Conservation (phyloP, 1,140 invertebrate species). For the Ylistrum balloti region DNA sequence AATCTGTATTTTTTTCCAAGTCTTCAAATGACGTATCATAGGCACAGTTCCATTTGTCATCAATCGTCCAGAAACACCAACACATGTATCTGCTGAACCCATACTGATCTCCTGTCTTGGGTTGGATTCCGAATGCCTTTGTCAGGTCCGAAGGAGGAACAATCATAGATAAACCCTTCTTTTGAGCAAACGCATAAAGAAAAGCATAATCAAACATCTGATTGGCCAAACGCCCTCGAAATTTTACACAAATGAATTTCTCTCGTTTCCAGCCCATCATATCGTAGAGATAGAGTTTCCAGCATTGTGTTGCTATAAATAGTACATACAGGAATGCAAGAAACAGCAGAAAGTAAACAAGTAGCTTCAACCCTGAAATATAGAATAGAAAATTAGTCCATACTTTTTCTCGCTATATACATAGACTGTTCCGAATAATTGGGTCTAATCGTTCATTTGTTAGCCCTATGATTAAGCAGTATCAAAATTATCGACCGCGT, state of each 20-base stretch:
- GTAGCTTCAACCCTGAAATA: neutral
- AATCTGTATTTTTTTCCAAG: constrained; percentile 6
- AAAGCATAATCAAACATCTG: constrained; percentile 61
- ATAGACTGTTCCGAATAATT: too few species aligned
- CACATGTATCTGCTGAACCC: constrained; percentile 2
- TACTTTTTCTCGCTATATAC: too few species aligned
- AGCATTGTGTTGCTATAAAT: neutral
- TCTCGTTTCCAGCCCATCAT: neutral
- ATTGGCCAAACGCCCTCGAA: constrained; percentile 49
- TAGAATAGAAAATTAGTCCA: neutral
- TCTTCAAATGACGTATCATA: constrained; percentile 49
- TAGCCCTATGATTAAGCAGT: too few species aligned
- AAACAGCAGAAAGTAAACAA: neutral
- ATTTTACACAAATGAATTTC: constrained; percentile 51
- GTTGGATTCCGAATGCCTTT: constrained; percentile 42
- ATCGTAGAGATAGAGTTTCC: constrained; percentile 17
- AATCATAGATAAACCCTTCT: constrained; percentile 41
- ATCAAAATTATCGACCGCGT: too few species aligned
- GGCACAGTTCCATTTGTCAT: constrained; percentile 52
- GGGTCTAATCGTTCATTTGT: too few species aligned
- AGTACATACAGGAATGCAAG: neutral
- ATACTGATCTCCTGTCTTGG: constrained; percentile 35
- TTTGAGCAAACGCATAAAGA: constrained; percentile 45
- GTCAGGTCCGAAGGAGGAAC: constrained; percentile 9
- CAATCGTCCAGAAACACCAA: constrained; percentile 44